Conservation (phyloP, 35 echinoderm and acorn worm genomes). For the Ophiothrix spiculata region DNA sequence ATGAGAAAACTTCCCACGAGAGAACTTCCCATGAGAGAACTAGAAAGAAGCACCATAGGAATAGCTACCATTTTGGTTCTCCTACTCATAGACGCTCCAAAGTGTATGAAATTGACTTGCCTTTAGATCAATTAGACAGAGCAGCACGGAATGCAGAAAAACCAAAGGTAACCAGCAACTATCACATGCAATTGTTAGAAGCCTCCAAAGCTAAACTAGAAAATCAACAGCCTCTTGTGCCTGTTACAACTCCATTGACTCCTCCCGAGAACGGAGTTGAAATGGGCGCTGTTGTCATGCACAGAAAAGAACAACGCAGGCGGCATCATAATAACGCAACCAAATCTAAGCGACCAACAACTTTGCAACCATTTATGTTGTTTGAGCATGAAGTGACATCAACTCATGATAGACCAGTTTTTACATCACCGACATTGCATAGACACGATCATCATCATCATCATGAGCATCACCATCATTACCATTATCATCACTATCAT, state of each 20-base stretch:
- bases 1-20: conserved; percentile 22
- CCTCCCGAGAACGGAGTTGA: not conserved
- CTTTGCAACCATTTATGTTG: conserved; percentile 67
- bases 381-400: conserved; percentile 76
- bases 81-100: conserved; percentile 6
- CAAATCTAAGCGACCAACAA: conserved; percentile 42
- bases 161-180: conserved; percentile 40
- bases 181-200: conserved; percentile 59
- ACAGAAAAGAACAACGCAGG: conserved; percentile 43
- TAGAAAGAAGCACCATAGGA: conserved; percentile 40
- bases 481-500: conserved; percentile 70
- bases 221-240: conserved; percentile 17
- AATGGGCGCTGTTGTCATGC: conserved; percentile 31
- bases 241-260: not conserved
- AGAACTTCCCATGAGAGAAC: conserved; percentile 31
- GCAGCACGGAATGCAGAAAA: conserved; percentile 33
- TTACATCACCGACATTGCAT: conserved; percentile 36
- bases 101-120: not conserved
- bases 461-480: conserved; percentile 84
- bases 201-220: conserved; percentile 48
- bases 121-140: conserved; percentile 4
- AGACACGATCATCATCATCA: conserved; percentile 76
- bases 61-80: not conserved
- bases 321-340: conserved; percentile 48
- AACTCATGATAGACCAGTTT: conserved; percentile 39